Evolutionary conservation across 2,797 vertebrate genomes (phyloP).

Genomic region (Sitta carolinensis): DNA sequence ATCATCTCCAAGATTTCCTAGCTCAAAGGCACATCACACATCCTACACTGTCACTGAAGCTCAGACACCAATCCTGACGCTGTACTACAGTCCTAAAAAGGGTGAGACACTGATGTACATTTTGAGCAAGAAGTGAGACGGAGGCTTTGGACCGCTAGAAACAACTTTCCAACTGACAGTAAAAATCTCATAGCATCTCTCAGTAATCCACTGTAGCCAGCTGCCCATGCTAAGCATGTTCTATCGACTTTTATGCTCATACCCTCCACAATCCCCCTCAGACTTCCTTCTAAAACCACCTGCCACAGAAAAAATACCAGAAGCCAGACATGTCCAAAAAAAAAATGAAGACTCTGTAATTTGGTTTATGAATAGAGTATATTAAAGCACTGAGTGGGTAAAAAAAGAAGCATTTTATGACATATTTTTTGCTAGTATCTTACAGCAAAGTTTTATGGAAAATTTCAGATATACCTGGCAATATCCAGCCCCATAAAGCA

Average conservation of each 20-base stretch:
- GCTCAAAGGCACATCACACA: slow-evolving; percentile 52
- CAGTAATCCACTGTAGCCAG: background rate
- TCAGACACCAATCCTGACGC: background rate
- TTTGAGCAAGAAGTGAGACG: background rate
- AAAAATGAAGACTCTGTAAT: background rate
- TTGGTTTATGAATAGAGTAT: background rate
- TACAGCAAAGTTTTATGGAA: background rate
- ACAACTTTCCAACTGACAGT: background rate
- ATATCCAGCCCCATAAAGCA: background rate
- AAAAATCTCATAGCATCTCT: background rate
- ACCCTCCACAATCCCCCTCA: background rate
- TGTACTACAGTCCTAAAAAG: background rate
- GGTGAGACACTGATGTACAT: background rate
- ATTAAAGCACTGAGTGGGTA: background rate
- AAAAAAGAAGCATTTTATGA: background rate
- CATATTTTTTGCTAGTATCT: background rate
- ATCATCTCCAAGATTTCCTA: slow-evolving; percentile 27
- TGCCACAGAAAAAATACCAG: background rate
- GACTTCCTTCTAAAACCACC: background rate
- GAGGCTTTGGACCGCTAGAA: background rate
- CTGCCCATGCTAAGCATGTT: background rate
- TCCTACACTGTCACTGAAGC: background rate
- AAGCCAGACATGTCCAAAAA: background rate
- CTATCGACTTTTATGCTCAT: background rate
- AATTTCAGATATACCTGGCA: background rate